Base-by-base conservation (phyloP, 2,797 vertebrate genomes). In the Jordanella pulchra region DNA sequence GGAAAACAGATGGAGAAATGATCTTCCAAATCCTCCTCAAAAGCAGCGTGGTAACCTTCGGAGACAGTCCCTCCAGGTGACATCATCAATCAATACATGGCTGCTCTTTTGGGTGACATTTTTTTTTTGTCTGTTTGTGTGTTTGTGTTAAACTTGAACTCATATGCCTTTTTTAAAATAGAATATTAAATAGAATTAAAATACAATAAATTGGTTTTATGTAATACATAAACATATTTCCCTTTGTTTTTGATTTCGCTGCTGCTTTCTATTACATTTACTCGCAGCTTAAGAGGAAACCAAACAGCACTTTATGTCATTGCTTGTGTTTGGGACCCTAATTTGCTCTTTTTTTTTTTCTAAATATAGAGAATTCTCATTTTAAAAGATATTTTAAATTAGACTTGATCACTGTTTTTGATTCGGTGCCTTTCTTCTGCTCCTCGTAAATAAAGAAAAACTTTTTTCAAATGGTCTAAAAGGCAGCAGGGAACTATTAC, bases 1-100 rank as follows among this genome's bases (percentile, higher is more conserved):
- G 42, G 32, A 42, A 72, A 86, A 84, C 89, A 90, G 83, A 91
- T 87, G 87, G 86, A 82, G 83, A 77, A 91, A 79, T 86, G 78
- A 92, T 87, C 85, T 74, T 67, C 70, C 69, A 74, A n/a, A 69
- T 83, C 77, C 79, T 35, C 60, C 39, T 71, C 27, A 76, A 87
- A 82, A 85, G 32, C 79, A 72, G 75, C 56, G 3, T 83, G 80
- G 82, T 78, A 89, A 86, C 85, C 87, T 85, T 86, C 79, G 76
- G 75, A 90, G 86, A 86, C 86, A 86, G 89, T 85, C 84, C 79
- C 82, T 76, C 72, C 76, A 83, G 82, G 88, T 91, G 89, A 92
- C 85, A 90, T 91, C 89, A 90, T 89, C 85, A 84, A 92, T 91
- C 89, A 92, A 91, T 90, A 87, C 89, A 88, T 55, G 78, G 72